These are phyloP conservation scores for Pollenia angustigena DNA, from an alignment of 2,888 invertebrate genomes.

Conservation along the genomic window DNA sequence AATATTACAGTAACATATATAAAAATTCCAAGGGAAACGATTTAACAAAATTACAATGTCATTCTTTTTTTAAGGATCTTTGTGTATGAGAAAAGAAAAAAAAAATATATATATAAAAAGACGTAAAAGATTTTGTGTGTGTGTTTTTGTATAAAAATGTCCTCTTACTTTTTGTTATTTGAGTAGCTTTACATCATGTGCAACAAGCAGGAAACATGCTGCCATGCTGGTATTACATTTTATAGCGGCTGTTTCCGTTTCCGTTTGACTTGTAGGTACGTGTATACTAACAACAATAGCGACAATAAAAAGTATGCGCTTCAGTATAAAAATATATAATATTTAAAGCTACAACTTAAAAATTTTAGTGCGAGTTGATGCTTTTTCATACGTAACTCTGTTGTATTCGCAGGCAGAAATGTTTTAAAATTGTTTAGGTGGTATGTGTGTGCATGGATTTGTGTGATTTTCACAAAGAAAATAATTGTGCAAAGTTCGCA, in stretches of 20 bases:
- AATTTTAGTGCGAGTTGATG: slow-evolving; percentile 31
- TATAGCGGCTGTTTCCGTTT: slow-evolving; percentile 75
- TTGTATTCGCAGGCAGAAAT: neutral
- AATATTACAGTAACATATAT: slow-evolving; percentile 50
- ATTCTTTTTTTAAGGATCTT: slow-evolving; percentile 61
- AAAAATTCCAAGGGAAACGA: slow-evolving; percentile 66
- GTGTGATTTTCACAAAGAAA: neutral
- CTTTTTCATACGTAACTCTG: neutral
- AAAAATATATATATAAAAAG: neutral
- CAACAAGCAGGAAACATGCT: slow-evolving; percentile 74
- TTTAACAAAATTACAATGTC: slow-evolving; percentile 71
- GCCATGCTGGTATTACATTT: slow-evolving; percentile 74
- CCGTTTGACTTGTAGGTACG: slow-evolving; percentile 75
- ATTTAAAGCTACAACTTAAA: slow-evolving; percentile 59
- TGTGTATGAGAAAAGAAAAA: neutral
- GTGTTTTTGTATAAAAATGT: slow-evolving; percentile 15
- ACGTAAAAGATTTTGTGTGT: slow-evolving; percentile 27
- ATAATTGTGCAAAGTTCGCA: slow-evolving; percentile 61
- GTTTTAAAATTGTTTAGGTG: neutral
- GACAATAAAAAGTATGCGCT: slow-evolving; percentile 43
- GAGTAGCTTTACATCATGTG: slow-evolving; percentile 73
- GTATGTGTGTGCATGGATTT: neutral
- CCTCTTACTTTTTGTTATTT: slow-evolving; percentile 57
- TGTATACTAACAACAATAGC: slow-evolving; percentile 58
- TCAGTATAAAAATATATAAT: slow-evolving; percentile 30